Base-by-base conservation (phyloP, 2,113 vertebrate genomes). In the Columba livia region DNA sequence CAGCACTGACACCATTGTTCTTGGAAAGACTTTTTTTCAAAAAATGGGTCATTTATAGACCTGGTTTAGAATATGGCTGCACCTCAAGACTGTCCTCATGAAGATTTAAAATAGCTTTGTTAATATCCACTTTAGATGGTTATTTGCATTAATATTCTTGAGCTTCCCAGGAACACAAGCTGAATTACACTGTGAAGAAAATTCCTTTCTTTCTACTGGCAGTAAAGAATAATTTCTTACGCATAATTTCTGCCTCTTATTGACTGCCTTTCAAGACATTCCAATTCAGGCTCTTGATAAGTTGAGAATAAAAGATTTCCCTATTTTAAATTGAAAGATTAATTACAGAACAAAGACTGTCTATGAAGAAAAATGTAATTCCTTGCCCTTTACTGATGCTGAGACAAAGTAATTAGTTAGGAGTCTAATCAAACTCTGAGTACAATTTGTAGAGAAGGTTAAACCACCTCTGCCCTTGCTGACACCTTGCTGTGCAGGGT, bases 341-440 rank as follows among this genome's bases (percentile, higher is more conserved):
- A 96, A 96, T 96, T 94, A 95, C 88, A 90, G 85, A 83, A 88
- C 67, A 86, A 94, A 93, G 65, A 81, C 38, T 84, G 61, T 51
- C 79, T 62, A 25, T 38, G 56, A 96, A 94, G 65, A 79, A 85
- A 97, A 94, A 94, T 75, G 69, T 93, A 95, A 90, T 88, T 90
- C 77, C 50, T 85, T 4, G 3, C 38, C 84, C 31, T 88, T 83
- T 53, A 60, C 62, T 1, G 4, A 61, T 73, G 82, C 64, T 81
- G 60, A 83, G 50, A 79, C 75, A 94, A 93, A 93, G 48, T 44
- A 66, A 91, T 82, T 91, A 88, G 67, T 78, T 78, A 64, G 60
- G 34, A 65, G 34, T 61, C 72, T 93, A 88, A 78, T 88, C 38
- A 93, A 96, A 92, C 57, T 15, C 15, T 0, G 1, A 50, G 72